These are phyloP conservation scores for Lepidurus packardi DNA, from an alignment of 1,140 invertebrate genomes.

Conservation along the genomic window DNA sequence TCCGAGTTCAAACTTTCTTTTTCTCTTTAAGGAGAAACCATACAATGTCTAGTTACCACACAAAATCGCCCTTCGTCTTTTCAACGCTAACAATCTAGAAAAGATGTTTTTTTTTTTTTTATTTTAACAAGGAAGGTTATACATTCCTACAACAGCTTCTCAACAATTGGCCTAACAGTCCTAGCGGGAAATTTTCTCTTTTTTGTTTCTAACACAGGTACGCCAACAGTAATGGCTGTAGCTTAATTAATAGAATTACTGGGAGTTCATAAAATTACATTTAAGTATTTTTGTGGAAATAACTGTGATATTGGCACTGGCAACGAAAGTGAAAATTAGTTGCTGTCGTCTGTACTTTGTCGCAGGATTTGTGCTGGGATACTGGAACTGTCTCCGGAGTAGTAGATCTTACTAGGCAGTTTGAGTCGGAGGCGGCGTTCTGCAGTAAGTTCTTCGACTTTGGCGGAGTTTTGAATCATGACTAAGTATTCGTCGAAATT, in stretches of 20 bases:
- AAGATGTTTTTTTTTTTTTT: background rate
- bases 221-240: constrained; percentile 14
- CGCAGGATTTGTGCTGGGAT: background rate
- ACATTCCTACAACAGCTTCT: background rate
- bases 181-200: background rate
- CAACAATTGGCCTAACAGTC: background rate
- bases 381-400: background rate
- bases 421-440: background rate
- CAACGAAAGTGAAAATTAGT: background rate
- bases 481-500: constrained; percentile 37
- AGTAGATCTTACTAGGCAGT: background rate
- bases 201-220: background rate
- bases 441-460: constrained; percentile 22
- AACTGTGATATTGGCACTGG: background rate
- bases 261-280: background rate
- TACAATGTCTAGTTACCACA: constrained; percentile 11
- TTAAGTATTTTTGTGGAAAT: background rate
- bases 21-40: constrained; percentile 7
- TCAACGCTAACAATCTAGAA: background rate
- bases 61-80: background rate
- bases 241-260: background rate
- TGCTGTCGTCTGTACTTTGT: background rate
- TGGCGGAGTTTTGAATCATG: constrained; percentile 24
- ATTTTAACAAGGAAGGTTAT: constrained; percentile 19
- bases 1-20: background rate